phyloP scores from a whole-genome alignment of 2,113 vertebrate genomes.

The Lophura nycthemera region DNA sequence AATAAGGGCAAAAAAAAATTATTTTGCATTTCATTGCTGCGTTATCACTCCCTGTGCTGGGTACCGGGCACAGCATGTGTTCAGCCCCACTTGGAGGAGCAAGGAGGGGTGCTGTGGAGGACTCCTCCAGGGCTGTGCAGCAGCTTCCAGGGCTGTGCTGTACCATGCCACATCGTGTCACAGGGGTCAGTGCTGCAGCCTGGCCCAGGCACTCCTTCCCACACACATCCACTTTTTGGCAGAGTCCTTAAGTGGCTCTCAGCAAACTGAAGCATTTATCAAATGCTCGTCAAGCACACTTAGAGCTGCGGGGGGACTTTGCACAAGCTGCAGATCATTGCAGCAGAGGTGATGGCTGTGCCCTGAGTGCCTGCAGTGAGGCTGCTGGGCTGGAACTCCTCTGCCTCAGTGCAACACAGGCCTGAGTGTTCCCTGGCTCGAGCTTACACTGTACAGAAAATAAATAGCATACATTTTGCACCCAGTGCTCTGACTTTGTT shows the following conservation, averaged over 20 bases:
- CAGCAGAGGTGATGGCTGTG: conserved; percentile 12
- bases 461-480: not conserved
- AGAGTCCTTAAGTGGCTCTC: not conserved
- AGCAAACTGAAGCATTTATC: not conserved
- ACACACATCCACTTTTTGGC: not conserved
- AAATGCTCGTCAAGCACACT: not conserved
- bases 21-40: not conserved
- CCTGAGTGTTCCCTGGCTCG: not conserved
- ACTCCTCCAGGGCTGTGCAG: not conserved
- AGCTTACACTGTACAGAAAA: not conserved
- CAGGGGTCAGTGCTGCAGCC: not conserved
- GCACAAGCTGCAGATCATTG: not conserved
- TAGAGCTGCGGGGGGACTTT: not conserved
- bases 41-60: accelerated
- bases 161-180: too few species aligned
- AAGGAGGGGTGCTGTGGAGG: accelerated
- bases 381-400: accelerated
- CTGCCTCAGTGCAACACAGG: not conserved
- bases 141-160: too few species aligned
- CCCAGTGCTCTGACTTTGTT: not conserved
- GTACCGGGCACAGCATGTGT: accelerated
- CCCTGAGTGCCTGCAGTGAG: conserved; percentile 30
- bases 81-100: accelerated
- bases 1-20: not conserved
- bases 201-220: not conserved